Evolutionary conservation across 2,888 invertebrate genomes (phyloP), one percentile per base, ranked within the genome.

Genomic region (Acleris sparsana): DNA sequence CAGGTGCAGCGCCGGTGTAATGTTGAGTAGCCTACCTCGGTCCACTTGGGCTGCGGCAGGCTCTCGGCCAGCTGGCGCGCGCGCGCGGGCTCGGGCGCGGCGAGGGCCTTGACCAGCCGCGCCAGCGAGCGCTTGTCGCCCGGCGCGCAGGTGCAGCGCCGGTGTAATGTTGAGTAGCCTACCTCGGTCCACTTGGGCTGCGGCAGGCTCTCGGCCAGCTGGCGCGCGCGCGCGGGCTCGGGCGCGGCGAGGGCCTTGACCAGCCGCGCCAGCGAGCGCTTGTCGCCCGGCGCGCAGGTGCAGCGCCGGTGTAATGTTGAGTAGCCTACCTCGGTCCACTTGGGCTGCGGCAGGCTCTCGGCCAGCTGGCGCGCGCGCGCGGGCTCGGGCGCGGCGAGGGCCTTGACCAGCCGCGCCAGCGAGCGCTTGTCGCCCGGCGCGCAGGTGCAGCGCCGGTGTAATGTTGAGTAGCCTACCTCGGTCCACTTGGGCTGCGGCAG

Each of bases 61-160:
- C 72, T 69, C 5, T 72, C 72, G 1, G 90, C 90, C 17, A 97
- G 92, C 67, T 94, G 91, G 71, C 96, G 93, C 0, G 99, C 99
- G 74, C 96, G 95, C 6, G 90, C 88, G 4, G 96, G 95, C 87
- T 98, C 96, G 76, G 96, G 96, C 85, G 95, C 94, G 0, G 96
- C 95, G 81, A 98, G 97, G 1, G 98, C 97, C 70, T 97, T 95
- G 6, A 99, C 97, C n/a, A 99, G 93, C 71, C 98, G 96, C 2
- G 99, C 99, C 56, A 97, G 88, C 0, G 96, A 95, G 64, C 96
- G 95, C 71, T 94, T 94, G 88, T 98, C 98, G 51, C 93, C 91
- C 0, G 97, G 97, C 73, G 97, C 95, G 3, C n/a, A n/a, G n/a
- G n/a, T n/a, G n/a, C n/a, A n/a, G n/a, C n/a, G n/a, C n/a, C n/a